phyloP scores from a whole-genome alignment of 2,888 invertebrate genomes.

The Campaea margaritaria region DNA sequence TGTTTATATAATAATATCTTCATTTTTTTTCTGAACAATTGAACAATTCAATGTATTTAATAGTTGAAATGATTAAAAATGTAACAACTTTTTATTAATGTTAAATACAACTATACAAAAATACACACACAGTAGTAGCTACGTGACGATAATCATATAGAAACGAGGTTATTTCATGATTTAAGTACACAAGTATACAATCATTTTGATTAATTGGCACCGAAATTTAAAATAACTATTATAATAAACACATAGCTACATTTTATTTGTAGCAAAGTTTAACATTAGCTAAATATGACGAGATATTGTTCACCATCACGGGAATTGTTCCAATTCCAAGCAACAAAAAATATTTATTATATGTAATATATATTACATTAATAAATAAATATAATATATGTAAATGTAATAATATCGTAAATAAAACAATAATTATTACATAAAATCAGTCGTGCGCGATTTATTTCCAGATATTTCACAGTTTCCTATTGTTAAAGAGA shows the following conservation, averaged over 20 bases:
- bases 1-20: neutral
- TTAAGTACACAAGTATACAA: neutral
- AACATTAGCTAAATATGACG: neutral
- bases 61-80: neutral
- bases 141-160: constrained; percentile 1
- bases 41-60: neutral
- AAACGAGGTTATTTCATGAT: too few relatives aligned
- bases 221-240: constrained; percentile 13
- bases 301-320: constrained; percentile 11
- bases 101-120: constrained; percentile 1
- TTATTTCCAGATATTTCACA: constrained; percentile 8
- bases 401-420: constrained; percentile 37
- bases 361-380: neutral
- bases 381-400: constrained; percentile 17
- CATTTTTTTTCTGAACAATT: neutral
- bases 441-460: constrained; percentile 66
- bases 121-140: neutral
- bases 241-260: constrained; percentile 14
- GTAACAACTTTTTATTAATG: neutral
- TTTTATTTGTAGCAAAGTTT: neutral
- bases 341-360: constrained; percentile 2
- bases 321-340: constrained; percentile 31
- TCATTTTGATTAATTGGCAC: constrained; percentile 40
- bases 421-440: constrained; percentile 50
- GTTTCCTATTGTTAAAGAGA: neutral